Conservation (phyloP, 2,888 invertebrate species). For the Nyleta sp. region DNA sequence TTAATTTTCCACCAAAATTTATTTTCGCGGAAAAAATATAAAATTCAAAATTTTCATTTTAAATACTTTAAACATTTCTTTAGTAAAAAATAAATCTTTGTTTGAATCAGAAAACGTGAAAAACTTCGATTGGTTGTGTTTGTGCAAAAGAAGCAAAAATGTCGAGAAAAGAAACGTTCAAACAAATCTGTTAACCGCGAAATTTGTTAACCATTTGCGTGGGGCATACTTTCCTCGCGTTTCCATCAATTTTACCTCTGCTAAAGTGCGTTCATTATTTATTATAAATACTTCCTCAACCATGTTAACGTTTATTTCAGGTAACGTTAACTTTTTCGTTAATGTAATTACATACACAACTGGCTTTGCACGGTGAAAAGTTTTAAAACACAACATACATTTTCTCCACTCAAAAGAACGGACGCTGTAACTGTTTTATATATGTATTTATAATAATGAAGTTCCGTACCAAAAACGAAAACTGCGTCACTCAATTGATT, state of each 20-base stretch:
- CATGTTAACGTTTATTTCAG: conserved; percentile 11
- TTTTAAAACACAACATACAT: conserved; percentile 6
- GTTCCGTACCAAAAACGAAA: neutral
- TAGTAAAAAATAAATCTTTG: too few species aligned
- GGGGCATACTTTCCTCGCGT: neutral
- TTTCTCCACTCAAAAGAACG: neutral
- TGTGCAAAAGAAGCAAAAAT: too few species aligned
- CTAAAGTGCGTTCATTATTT: conserved; percentile 8
- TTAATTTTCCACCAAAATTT: too few species aligned
- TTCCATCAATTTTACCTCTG: conserved; percentile 10
- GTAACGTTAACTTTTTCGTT: conserved; percentile 14
- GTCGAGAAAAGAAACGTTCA: neutral
- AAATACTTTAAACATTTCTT: too few species aligned
- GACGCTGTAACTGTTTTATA: neutral
- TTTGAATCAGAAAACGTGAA: too few species aligned
- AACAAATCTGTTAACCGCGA: conserved; percentile 4
- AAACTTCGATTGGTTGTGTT: too few species aligned
- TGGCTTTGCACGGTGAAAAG: neutral
- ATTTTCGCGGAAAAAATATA: too few species aligned
- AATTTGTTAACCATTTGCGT: neutral
- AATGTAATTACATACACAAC: conserved; percentile 12
- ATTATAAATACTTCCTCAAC: neutral
- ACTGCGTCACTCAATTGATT: too few species aligned
- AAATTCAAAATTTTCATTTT: too few species aligned
- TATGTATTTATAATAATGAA: neutral